Evolutionary conservation across 2,888 invertebrate genomes (phyloP).

Genomic region (Malthinus seriepunctatus): DNA sequence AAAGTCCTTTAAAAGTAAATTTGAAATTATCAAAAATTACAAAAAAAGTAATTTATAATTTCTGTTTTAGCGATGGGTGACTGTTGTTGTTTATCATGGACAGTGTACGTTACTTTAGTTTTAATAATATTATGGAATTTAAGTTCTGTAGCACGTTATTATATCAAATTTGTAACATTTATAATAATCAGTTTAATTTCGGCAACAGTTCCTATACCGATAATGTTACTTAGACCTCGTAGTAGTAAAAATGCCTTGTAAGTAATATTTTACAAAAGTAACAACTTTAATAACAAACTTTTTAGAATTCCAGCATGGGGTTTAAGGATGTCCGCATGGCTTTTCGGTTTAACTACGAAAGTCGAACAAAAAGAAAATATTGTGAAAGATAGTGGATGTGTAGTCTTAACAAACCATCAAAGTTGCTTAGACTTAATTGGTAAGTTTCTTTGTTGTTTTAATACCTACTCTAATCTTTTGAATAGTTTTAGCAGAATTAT

Average conservation of each 20-base stretch:
- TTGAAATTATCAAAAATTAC: no score
- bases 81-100: constrained; percentile 10
- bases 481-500: constrained; percentile 73
- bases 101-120: constrained; percentile 10
- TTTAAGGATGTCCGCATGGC: constrained; percentile 58
- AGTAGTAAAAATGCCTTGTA: constrained; percentile 80
- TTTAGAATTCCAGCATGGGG: constrained; percentile 71
- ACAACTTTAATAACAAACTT: constrained; percentile 4
- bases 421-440: constrained; percentile 83
- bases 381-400: constrained; percentile 72
- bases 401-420: constrained; percentile 88
- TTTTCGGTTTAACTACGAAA: constrained; percentile 71
- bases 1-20: no score
- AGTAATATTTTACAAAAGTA: constrained; percentile 53
- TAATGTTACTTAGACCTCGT: constrained; percentile 74
- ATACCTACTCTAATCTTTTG: background rate
- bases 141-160: constrained; percentile 70
- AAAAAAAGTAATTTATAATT: no score
- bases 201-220: constrained; percentile 70
- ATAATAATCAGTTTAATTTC: constrained; percentile 63
- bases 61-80: no score
- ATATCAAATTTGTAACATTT: constrained; percentile 70
- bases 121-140: constrained; percentile 52
- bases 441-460: constrained; percentile 43
- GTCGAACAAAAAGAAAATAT: constrained; percentile 79